Conservation (phyloP, 2,888 invertebrate genomes). For the Polia nebulosa region DNA sequence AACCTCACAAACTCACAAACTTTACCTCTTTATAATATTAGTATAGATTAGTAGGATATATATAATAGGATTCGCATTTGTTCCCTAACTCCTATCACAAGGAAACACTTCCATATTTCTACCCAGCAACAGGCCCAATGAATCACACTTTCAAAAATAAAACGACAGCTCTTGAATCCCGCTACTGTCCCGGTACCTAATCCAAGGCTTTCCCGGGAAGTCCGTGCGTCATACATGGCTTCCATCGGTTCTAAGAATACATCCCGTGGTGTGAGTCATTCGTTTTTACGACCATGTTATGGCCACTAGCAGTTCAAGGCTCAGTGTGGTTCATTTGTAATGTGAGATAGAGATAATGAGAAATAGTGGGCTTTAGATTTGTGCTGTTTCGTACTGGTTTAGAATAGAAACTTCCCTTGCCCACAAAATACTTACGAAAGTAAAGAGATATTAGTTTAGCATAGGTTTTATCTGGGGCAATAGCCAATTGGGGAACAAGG, state of each 20-base stretch:
- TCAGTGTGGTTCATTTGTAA: conserved; percentile 12
- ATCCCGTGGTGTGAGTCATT: conserved; percentile 56
- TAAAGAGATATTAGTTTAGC: background rate
- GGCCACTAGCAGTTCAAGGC: conserved; percentile 52
- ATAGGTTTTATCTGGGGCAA: background rate
- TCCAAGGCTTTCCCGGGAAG: conserved; percentile 60
- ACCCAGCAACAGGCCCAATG: conserved; percentile 7
- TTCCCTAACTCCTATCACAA: background rate
- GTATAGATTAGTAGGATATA: no score
- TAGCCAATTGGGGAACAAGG: background rate
- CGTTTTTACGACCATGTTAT: conserved; percentile 49
- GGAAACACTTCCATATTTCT: background rate
- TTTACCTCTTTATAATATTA: no score
- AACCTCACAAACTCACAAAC: no score
- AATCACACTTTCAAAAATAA: conserved; percentile 35
- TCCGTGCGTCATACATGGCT: conserved; percentile 54
- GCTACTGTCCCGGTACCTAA: conserved; percentile 38
- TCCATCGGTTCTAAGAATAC: conserved; percentile 52
- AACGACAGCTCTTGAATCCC: conserved; percentile 22
- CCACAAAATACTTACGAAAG: background rate
- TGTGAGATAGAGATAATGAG: conserved; percentile 20
- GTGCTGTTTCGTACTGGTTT: background rate
- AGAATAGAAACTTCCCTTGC: background rate
- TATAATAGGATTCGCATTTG: no score
- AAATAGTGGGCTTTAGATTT: background rate